These are phyloP conservation scores for Microcebus lehilahytsara DNA, from an alignment of 2,113 vertebrate genomes.

Conservation along the genomic window DNA sequence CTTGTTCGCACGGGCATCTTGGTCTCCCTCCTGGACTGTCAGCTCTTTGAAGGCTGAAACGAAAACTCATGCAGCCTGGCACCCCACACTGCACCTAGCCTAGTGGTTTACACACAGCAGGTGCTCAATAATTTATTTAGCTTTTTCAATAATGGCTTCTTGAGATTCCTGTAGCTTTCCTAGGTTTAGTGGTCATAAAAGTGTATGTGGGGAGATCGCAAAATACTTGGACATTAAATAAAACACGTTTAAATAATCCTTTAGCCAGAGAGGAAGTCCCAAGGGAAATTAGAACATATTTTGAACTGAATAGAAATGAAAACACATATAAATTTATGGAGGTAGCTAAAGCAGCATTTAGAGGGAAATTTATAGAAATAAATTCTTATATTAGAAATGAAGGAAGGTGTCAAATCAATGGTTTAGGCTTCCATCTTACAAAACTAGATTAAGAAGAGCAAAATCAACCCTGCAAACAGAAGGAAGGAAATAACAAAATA, in stretches of 20 bases:
- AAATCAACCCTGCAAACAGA: not conserved
- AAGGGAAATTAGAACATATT: conserved; percentile 13
- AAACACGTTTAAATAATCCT: not conserved
- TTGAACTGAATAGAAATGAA: conserved; percentile 25
- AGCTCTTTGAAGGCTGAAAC: not conserved
- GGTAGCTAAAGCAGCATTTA: not conserved
- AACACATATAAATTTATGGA: not conserved
- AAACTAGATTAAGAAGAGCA: not conserved
- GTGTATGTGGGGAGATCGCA: not conserved
- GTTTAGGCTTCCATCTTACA: not conserved
- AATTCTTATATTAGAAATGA: not conserved
- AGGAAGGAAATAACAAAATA: not conserved
- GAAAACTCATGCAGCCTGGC: not conserved
- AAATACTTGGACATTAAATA: conserved; percentile 9
- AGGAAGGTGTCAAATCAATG: not conserved
- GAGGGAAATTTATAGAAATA: not conserved
- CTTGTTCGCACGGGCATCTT: not conserved
- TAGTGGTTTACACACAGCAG: not conserved
- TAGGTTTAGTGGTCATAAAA: not conserved
- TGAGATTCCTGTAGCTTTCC: not conserved
- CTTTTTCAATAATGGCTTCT: not conserved
- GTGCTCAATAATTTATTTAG: not conserved
- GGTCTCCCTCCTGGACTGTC: not conserved
- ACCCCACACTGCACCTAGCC: not conserved
- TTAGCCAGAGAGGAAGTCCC: not conserved